A percentile compares a stretch with the other conserved stretches of the same genome.
phyloP scores from a whole-genome alignment of 2,113 vertebrate species.

The Mesoclemmys tuberculata region DNA sequence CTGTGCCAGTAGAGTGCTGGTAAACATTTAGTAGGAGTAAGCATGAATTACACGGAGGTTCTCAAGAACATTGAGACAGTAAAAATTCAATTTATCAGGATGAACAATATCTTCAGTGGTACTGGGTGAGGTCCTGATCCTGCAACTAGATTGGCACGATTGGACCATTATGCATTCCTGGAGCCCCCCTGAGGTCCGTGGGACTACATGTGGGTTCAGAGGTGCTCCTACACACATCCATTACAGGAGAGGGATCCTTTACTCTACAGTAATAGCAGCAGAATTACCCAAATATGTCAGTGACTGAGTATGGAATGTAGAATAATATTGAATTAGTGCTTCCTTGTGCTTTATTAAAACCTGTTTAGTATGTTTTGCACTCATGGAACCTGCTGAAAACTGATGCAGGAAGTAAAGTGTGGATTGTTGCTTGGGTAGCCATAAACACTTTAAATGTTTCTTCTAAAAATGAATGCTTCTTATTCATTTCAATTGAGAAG shows the following conservation, averaged over 20 bases:
- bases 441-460: not conserved
- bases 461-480: not conserved
- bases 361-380: not conserved
- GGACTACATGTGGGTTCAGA: not conserved
- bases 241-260: not conserved
- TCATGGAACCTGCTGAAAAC: not conserved
- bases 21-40: not conserved
- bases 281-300: not conserved
- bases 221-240: not conserved
- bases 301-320: not conserved
- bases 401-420: not conserved
- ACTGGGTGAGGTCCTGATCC: not conserved
- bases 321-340: not conserved
- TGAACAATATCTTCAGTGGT: not conserved
- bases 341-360: not conserved
- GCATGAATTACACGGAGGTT: not conserved
- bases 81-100: not conserved
- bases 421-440: not conserved
- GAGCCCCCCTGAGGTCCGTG: not conserved
- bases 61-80: not conserved
- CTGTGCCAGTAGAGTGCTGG: not conserved
- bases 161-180: not conserved
- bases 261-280: not conserved
- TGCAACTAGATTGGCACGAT: not conserved
- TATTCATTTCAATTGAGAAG: not conserved